Evolutionary conservation across 1,140 invertebrate species (phyloP), one percentile per base, ranked within the genome.

Genomic region (Tribolium madens): DNA sequence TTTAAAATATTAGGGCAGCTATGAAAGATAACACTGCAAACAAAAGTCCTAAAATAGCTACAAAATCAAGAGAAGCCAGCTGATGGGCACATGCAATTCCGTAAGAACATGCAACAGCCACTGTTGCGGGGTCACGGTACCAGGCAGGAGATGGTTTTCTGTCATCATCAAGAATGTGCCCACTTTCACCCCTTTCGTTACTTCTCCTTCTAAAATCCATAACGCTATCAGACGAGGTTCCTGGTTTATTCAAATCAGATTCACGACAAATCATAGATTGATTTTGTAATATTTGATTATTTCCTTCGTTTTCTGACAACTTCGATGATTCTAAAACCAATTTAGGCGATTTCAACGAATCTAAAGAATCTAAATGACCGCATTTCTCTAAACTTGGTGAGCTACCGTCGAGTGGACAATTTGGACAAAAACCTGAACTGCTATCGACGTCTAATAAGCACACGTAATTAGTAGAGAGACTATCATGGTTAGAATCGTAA

Each of bases 1-100:
- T 26, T 73, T 82, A 83, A 46, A 83, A 47, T 78, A 84, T 81
- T 48, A 91, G 85, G 85, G 91, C 90, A 83, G 89, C 89, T 85
- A 92, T 88, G 80, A 93, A 88, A 78, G 91, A 91, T 82, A 92
- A 88, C 81, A 92, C 87, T 83, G 91, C 91, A 84, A 93, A 88
- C 79, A 93, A 84, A 82, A 93, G 88, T 84, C 91, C 89, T 81
- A 92, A 87, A 82, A 92, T 85, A 82, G 91, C 89, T 84, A 92
- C 87, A 85, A 91, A 88, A 88, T 93, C 92, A 85, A 90, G 83
- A 74, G 88, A 88, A 81, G 88, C 88, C 84, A 91, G 84, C 85
- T 91, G 89, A 83, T 90, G 88, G 76, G 89, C 87, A 86, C 88
- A 89, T 88, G 90, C 90, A 87, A 91, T 83, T 78, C 90, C 88